Conservation (phyloP, 2,113 vertebrate genomes). For the Myotis yumanensis region DNA sequence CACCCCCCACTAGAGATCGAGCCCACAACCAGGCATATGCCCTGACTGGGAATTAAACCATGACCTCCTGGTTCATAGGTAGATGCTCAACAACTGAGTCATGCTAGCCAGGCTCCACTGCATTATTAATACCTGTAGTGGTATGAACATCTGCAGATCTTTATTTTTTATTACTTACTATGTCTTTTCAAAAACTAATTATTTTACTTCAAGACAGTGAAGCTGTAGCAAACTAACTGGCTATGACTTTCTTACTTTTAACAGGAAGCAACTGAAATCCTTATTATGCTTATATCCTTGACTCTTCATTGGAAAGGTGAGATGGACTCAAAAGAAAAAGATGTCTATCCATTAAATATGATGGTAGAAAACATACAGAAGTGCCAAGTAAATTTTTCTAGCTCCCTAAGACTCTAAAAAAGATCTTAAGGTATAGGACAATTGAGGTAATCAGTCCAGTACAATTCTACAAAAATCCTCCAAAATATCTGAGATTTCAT, state of each 20-base stretch:
- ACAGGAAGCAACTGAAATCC: neutral
- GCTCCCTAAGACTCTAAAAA: neutral
- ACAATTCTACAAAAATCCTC: neutral
- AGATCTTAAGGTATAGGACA: neutral
- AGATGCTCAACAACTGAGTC: too few relatives aligned
- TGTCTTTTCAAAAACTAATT: neutral
- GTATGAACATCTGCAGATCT: neutral
- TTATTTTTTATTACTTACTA: neutral
- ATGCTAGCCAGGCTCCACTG: neutral
- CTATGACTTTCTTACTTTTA: neutral
- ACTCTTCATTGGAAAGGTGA: neutral
- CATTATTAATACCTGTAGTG: neutral
- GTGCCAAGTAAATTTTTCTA: neutral
- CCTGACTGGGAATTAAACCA: too few relatives aligned
- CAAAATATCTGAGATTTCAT: neutral
- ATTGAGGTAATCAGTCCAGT: neutral
- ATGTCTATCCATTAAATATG: neutral
- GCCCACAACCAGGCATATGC: too few relatives aligned
- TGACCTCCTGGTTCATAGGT: too few relatives aligned
- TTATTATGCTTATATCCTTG: neutral
- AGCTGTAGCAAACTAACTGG: neutral
- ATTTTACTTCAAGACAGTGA: neutral
- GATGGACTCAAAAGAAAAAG: slow-evolving; percentile 9
- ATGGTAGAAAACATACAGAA: neutral
- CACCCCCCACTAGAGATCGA: too few relatives aligned